These are phyloP conservation scores for Pogonomyrmex barbatus DNA, from an alignment of 1,140 invertebrate species.

Conservation along the genomic window DNA sequence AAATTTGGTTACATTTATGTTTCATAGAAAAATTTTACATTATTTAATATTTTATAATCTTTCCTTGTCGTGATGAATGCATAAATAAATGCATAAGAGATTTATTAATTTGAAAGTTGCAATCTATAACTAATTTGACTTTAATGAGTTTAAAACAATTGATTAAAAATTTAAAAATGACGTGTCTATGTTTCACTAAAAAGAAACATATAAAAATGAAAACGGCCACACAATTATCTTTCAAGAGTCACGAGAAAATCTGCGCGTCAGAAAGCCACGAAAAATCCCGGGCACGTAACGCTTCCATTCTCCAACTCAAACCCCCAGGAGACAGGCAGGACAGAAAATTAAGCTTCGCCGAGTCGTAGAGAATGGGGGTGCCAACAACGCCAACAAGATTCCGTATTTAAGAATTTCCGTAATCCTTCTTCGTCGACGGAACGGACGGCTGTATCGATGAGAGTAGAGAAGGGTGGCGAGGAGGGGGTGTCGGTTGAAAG, in stretches of 20 bases:
- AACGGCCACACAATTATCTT: constrained; percentile 24
- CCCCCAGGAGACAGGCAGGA: constrained; percentile 47
- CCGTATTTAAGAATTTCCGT: constrained; percentile 77
- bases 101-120: background rate
- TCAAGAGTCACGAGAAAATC: constrained; percentile 16
- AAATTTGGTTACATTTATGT: constrained; percentile 29
- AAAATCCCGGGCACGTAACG: constrained; percentile 47
- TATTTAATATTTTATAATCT: constrained; percentile 27
- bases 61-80: background rate
- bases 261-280: constrained; percentile 3
- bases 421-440: constrained; percentile 78
- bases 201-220: background rate
- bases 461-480: constrained; percentile 48
- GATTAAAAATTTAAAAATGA: background rate
- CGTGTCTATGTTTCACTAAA: background rate
- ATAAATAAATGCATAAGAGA: no score
- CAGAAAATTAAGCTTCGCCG: constrained; percentile 58
- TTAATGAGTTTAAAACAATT: background rate
- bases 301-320: constrained; percentile 38
- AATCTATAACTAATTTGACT: background rate
- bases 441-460: constrained; percentile 71
- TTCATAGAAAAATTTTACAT: constrained; percentile 18
- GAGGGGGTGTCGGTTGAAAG: constrained; percentile 70
- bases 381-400: constrained; percentile 74
- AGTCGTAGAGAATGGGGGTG: constrained; percentile 12